Evolutionary conservation across 2,888 invertebrate species (phyloP).

Genomic region (Dioctria linearis): DNA sequence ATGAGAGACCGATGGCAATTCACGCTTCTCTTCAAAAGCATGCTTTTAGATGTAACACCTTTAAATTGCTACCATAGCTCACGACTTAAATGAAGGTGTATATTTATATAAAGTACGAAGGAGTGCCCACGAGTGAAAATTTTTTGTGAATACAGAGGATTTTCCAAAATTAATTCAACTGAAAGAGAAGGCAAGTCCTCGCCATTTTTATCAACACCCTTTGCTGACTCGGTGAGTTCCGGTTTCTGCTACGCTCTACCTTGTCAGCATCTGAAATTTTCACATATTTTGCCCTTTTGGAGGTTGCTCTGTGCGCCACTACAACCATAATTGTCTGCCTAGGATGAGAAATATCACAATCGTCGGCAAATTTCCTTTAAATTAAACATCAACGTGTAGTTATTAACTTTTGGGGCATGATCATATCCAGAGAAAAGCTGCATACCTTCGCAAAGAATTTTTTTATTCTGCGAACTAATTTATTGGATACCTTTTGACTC

Average conservation of each 20-base stretch:
- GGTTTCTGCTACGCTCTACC: no score
- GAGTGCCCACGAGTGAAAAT: conserved; percentile 29
- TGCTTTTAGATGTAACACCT: background rate
- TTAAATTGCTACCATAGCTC: conserved; percentile 26
- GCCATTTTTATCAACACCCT: conserved; percentile 31
- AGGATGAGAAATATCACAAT: conserved; percentile 32
- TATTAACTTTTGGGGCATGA: conserved; percentile 15
- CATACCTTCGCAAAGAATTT: conserved; percentile 21
- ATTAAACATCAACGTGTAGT: conserved; percentile 43
- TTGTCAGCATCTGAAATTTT: conserved; percentile 30
- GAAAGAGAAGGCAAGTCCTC: conserved; percentile 20
- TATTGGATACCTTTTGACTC: conserved; percentile 49
- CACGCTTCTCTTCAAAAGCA: no score
- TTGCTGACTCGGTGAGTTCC: conserved; percentile 32
- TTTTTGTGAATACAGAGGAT: conserved; percentile 29
- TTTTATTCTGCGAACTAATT: conserved; percentile 39
- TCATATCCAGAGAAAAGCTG: conserved; percentile 6
- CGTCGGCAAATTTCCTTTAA: conserved; percentile 49
- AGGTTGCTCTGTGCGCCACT: conserved; percentile 4
- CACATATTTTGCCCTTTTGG: conserved; percentile 26
- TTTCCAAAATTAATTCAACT: conserved; percentile 43
- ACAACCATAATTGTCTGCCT: conserved; percentile 9
- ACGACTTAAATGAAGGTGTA: background rate
- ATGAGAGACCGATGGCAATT: no score
- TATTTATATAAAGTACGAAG: conserved; percentile 6